Evolutionary conservation across 2,113 vertebrate species (phyloP).

Genomic region (Sphyrna mokarran): DNA sequence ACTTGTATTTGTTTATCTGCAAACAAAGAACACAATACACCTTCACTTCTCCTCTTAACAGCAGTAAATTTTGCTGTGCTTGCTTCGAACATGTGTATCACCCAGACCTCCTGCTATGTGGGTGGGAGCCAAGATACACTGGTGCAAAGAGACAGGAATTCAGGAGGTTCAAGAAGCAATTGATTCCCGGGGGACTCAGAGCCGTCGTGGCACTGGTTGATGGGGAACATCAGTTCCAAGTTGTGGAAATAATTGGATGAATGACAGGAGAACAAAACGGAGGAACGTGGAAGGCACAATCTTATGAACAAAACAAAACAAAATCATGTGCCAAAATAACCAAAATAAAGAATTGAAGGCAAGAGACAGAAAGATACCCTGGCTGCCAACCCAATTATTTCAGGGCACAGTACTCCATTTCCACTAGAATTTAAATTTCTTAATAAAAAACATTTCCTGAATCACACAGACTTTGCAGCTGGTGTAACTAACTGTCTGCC

Average conservation of each 20-base stretch:
- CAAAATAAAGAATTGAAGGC: neutral
- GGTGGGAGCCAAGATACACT: neutral
- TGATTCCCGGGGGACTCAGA: neutral
- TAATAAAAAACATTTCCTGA: neutral
- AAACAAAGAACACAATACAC: neutral
- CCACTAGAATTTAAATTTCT: conserved; percentile 24
- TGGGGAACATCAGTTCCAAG: neutral
- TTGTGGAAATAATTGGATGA: neutral
- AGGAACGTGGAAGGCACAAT: neutral
- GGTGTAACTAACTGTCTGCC: neutral
- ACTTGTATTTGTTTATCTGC: conserved; percentile 1
- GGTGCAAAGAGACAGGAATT: conserved; percentile 13
- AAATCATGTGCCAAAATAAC: neutral
- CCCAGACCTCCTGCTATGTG: neutral
- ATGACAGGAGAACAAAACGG: neutral
- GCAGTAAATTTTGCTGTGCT: neutral
- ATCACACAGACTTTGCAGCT: conserved; percentile 4
- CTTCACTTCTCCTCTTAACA: conserved; percentile 10
- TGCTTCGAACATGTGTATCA: conserved; percentile 7
- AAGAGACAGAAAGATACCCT: neutral
- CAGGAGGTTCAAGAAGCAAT: neutral
- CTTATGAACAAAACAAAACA: conserved; percentile 1
- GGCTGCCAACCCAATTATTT: neutral
- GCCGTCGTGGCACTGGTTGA: neutral
- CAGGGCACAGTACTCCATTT: neutral